Evolutionary conservation across 2,113 vertebrate genomes (phyloP), one percentile per base, ranked within the genome.

Genomic region (Tursiops truncatus): DNA sequence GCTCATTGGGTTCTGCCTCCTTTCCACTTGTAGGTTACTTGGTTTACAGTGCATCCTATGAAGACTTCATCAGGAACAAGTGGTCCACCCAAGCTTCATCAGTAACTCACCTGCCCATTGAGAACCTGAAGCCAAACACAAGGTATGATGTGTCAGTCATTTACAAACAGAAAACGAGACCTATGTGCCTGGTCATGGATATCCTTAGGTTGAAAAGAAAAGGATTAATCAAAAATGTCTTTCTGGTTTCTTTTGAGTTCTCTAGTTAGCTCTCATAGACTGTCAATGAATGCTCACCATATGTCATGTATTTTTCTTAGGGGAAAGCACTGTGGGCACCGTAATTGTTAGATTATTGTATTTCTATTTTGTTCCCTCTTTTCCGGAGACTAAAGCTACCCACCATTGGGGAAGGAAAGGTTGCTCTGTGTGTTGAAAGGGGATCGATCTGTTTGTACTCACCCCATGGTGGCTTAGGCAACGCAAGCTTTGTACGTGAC

Each of bases 41-140:
- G 98, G 99, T 99, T 81, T 99, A 99, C 96, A 99, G 99, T 28
- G 99, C 99, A 20, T 99, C 99, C 25, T 99, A 99, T 63, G 99
- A 99, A 68, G 99, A 99, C 85, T 99, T 99, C 93, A 98, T 99
- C 89, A 99, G 99, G 97, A 99, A 99, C 95, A 99, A 99, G 85
- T 99, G 99, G 99, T 99, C 99, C 63, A 98, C 99, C 4, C 99
- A 98, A 63, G 50, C 98, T 44, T 98, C 99, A 11, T 99, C 98
- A 10, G 99, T 99, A 89, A 99, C 99, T 50, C 99, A 99, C 89
- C 98, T 99, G 96, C 98, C 99, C 36, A 99, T 99, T 96, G 99
- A 99, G 99, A 99, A 99, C 96, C 99, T 99, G 98, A 99, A 99
- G 95, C 99, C 99, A 84, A 99, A 99, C 96, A 99, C 99, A 60